Evolutionary conservation across 2,797 vertebrate species (phyloP).

Genomic region (Pantherophis alleghaniensis): DNA sequence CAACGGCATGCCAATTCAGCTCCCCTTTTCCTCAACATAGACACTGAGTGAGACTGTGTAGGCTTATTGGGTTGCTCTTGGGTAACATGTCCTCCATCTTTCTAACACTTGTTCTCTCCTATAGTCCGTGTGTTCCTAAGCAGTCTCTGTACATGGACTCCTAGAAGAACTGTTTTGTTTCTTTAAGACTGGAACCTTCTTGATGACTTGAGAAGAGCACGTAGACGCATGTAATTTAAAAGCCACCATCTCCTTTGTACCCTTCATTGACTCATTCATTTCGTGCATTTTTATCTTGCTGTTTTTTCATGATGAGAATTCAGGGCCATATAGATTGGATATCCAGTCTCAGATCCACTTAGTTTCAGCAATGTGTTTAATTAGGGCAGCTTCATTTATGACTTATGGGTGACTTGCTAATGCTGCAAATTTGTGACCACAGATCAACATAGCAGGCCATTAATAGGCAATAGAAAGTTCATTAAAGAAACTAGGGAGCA

Average conservation of each 20-base stretch:
- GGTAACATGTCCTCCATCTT: neutral
- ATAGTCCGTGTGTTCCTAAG: neutral
- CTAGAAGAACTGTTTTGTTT: neutral
- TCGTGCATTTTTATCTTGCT: neutral
- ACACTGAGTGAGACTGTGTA: neutral
- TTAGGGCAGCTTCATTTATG: neutral
- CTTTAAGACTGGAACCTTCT: neutral
- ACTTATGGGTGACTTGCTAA: neutral
- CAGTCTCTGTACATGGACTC: neutral
- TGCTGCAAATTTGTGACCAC: neutral
- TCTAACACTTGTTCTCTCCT: neutral
- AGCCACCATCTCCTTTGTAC: neutral
- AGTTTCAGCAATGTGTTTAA: neutral
- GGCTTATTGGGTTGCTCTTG: neutral
- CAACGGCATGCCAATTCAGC: neutral
- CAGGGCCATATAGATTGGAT: neutral
- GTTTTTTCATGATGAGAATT: neutral
- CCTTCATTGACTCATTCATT: neutral
- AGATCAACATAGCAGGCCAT: neutral
- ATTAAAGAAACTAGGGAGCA: neutral
- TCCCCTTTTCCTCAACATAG: neutral
- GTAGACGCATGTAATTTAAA: no score
- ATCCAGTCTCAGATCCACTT: neutral
- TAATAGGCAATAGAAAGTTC: neutral
- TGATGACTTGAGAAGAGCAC: neutral